Evolutionary conservation across 1,140 invertebrate genomes (phyloP).

Genomic region (Anoplophora glabripennis): DNA sequence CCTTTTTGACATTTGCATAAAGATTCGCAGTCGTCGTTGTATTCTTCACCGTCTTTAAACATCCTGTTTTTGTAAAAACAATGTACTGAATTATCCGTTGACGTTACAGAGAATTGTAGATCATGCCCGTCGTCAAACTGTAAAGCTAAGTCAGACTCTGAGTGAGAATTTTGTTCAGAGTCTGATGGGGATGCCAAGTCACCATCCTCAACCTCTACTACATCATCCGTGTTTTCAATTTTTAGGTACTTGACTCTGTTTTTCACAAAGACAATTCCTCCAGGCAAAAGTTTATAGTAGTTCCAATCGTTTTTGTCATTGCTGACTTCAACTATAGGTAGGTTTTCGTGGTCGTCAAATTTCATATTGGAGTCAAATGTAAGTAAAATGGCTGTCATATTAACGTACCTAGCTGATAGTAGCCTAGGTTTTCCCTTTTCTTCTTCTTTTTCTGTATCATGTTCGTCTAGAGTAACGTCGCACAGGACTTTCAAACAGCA

Average conservation of each 20-base stretch:
- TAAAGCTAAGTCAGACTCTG: too few species aligned
- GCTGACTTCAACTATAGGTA: slow-evolving; percentile 46
- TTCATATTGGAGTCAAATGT: slow-evolving; percentile 40
- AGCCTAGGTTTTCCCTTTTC: slow-evolving; percentile 36
- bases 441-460: slow-evolving; percentile 55
- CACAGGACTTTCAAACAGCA: slow-evolving; percentile 83
- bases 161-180: background rate
- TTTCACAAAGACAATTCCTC: slow-evolving; percentile 43
- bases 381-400: slow-evolving; percentile 45
- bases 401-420: slow-evolving; percentile 45
- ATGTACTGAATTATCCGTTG: slow-evolving; percentile 5
- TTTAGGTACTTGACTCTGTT: slow-evolving; percentile 40
- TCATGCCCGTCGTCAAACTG: background rate
- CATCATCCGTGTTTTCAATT: slow-evolving; percentile 40
- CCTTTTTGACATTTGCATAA: slow-evolving; percentile 68
- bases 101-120: slow-evolving; percentile 14
- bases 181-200: slow-evolving; percentile 4
- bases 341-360: slow-evolving; percentile 37
- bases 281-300: slow-evolving; percentile 44
- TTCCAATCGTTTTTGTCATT: slow-evolving; percentile 48
- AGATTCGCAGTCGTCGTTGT: slow-evolving; percentile 73
- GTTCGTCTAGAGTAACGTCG: slow-evolving; percentile 72
- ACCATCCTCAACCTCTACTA: slow-evolving; percentile 29
- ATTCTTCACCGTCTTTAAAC: slow-evolving; percentile 55
- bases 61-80: slow-evolving; percentile 60